Evolutionary conservation across 2,797 vertebrate genomes (phyloP).

Genomic region (Lerista edwardsae): DNA sequence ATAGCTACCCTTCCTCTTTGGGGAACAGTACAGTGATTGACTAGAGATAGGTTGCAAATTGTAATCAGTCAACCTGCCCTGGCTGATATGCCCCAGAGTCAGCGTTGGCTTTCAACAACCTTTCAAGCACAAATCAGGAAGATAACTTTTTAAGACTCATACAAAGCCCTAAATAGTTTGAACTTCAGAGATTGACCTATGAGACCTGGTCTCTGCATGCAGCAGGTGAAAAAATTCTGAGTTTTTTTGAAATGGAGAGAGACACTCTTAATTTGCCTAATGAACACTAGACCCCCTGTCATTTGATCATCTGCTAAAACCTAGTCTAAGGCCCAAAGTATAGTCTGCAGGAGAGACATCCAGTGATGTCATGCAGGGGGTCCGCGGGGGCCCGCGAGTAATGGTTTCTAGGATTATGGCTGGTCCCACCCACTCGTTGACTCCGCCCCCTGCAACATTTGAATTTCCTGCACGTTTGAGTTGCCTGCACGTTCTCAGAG

Average conservation of each 20-base stretch:
- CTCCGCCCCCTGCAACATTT: too few relatives aligned
- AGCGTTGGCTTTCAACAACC: not conserved
- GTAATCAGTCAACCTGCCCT: conserved; percentile 27
- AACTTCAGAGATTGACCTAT: not conserved
- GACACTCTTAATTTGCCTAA: not conserved
- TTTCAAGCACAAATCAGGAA: not conserved
- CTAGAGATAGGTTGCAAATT: conserved; percentile 32
- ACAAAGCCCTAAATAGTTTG: not conserved
- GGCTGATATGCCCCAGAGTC: not conserved
- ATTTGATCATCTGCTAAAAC: not conserved
- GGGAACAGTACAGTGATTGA: conserved; percentile 44
- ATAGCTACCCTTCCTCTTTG: conserved; percentile 50
- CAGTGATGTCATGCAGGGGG: too few relatives aligned
- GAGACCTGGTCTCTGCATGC: not conserved
- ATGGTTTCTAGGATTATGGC: too few relatives aligned
- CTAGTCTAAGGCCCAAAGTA: too few relatives aligned
- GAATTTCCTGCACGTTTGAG: too few relatives aligned
- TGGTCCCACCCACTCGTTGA: too few relatives aligned
- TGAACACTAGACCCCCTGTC: not conserved
- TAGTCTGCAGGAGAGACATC: too few relatives aligned
- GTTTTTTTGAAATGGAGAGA: too few relatives aligned
- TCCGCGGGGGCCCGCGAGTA: too few relatives aligned
- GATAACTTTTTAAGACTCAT: not conserved
- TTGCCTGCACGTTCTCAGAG: too few relatives aligned
- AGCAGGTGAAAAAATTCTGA: too few relatives aligned